Evolutionary conservation across 2,797 vertebrate genomes (phyloP).

Genomic region (Xenops minutus): DNA sequence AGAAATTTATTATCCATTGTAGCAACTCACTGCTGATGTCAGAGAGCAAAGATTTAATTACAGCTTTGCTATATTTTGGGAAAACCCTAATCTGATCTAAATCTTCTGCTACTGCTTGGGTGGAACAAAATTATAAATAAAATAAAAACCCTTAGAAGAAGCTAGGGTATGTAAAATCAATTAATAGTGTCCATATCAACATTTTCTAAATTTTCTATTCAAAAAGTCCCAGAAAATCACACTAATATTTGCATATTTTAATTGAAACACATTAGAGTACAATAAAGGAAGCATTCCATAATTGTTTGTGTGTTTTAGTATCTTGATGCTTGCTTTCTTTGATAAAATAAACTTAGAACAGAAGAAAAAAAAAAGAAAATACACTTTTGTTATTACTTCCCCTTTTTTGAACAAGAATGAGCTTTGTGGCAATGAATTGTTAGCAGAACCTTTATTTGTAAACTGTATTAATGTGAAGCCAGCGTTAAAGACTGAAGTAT

Average conservation of each 20-base stretch:
- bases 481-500: neutral
- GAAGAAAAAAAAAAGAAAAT: neutral
- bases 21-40: neutral
- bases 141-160: neutral
- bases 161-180: neutral
- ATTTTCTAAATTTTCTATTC: neutral
- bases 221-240: neutral
- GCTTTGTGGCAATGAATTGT: neutral
- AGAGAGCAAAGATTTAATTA: conserved; percentile 14
- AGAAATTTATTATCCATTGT: neutral
- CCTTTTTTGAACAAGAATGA: neutral
- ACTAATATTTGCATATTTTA: conserved; percentile 20
- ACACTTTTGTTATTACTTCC: neutral
- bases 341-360: neutral
- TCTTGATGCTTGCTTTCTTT: neutral
- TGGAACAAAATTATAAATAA: neutral
- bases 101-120: neutral
- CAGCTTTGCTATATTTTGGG: neutral
- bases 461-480: neutral
- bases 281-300: neutral
- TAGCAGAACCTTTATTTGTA: neutral
- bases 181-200: neutral
- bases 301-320: neutral
- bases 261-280: neutral
- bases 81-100: neutral